Evolutionary conservation across 1,140 invertebrate species (phyloP).

Genomic region (Bilobella aurantiaca): DNA sequence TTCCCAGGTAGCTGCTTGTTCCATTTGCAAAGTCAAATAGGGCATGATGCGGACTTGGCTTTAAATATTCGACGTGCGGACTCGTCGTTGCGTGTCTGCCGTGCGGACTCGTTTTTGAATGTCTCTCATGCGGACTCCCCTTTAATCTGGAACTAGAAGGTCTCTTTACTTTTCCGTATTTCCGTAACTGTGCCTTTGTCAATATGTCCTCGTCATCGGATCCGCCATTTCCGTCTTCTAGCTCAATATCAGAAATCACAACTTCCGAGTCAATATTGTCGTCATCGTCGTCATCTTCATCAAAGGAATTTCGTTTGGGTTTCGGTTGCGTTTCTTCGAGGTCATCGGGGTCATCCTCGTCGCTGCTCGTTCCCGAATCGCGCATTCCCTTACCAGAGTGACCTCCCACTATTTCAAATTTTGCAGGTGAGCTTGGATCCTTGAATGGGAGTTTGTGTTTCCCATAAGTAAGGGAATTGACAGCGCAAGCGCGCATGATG

Average conservation of each 20-base stretch:
- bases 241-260: slow-evolving; percentile 36
- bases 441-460: slow-evolving; percentile 52
- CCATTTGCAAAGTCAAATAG: too few relatives aligned
- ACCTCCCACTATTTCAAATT: slow-evolving; percentile 41
- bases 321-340: background rate
- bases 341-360: slow-evolving; percentile 29
- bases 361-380: slow-evolving; percentile 33
- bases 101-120: too few relatives aligned
- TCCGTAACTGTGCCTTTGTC: background rate
- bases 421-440: slow-evolving; percentile 44
- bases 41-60: too few relatives aligned
- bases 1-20: too few relatives aligned
- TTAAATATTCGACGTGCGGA: too few relatives aligned
- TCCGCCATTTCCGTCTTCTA: slow-evolving; percentile 16
- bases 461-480: slow-evolving; percentile 53
- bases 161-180: background rate
- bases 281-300: slow-evolving; percentile 22
- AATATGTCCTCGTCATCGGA: background rate
- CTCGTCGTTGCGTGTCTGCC: too few relatives aligned
- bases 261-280: slow-evolving; percentile 32
- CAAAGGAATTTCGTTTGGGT: background rate
- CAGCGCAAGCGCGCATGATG: slow-evolving; percentile 50
- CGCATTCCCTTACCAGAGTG: slow-evolving; percentile 10
- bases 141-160: too few relatives aligned
- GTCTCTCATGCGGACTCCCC: too few relatives aligned